These are phyloP conservation scores for Tarsius wallacei DNA, from an alignment of 2,797 vertebrate species.

Conservation along the genomic window DNA sequence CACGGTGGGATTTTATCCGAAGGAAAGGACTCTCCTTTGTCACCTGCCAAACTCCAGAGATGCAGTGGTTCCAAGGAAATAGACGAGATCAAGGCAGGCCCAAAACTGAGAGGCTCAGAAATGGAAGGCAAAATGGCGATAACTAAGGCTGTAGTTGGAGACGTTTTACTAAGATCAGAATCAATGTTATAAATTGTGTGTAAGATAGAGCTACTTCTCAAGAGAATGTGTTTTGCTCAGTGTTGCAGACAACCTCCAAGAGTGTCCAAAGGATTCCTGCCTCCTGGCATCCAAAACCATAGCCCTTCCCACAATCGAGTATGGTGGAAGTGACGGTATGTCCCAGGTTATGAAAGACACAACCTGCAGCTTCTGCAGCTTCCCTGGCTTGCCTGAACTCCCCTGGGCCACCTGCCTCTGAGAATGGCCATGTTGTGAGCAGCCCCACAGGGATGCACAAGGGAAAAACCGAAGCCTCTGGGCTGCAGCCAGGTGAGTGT, in stretches of 20 bases:
- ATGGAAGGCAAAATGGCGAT: not conserved
- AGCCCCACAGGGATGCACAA: too few species aligned
- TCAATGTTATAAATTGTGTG: not conserved
- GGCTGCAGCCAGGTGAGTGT: not conserved
- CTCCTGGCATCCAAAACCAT: not conserved
- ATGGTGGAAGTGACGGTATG: rapidly evolving
- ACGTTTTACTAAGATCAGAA: not conserved
- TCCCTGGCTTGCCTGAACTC: not conserved
- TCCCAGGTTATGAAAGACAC: not conserved
- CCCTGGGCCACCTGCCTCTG: too few species aligned
- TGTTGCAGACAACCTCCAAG: too few species aligned
- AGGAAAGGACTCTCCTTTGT: not conserved
- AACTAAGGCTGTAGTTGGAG: not conserved
- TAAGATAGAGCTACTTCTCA: not conserved
- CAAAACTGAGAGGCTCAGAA: not conserved
- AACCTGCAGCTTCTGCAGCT: not conserved
- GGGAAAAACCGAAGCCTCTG: not conserved
- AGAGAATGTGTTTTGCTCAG: rapidly evolving
- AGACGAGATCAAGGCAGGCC: not conserved
- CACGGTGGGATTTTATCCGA: not conserved
- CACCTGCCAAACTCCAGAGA: not conserved
- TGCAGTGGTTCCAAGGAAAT: not conserved
- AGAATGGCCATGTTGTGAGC: too few species aligned
- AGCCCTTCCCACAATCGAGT: not conserved
- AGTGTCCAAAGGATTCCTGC: rapidly evolving